A percentile compares a stretch with the other conserved stretches of the same genome.
These are phyloP conservation scores for Cercopithecus mona DNA, from an alignment of 2,113 vertebrate species.

Conservation along the genomic window DNA sequence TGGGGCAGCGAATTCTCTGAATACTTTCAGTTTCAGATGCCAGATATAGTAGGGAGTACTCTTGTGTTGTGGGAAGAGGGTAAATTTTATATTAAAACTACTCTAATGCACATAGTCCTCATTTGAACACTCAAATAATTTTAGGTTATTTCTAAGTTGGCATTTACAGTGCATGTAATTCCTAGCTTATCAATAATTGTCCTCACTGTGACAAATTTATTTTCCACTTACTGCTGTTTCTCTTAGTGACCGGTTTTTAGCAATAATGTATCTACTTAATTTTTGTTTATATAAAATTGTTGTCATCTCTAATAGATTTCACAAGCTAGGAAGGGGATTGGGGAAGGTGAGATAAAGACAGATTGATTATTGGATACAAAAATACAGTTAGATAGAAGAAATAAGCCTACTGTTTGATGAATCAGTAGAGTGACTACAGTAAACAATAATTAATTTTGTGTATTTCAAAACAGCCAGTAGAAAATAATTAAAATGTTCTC, in stretches of 20 bases:
- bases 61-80: accelerated
- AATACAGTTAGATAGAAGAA: not conserved
- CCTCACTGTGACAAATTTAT: not conserved
- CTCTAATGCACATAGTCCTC: not conserved
- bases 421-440: not conserved
- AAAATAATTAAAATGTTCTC: not conserved
- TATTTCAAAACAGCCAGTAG: not conserved
- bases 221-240: not conserved
- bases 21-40: not conserved
- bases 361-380: not conserved
- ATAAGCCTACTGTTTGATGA: not conserved
- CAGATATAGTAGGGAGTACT: not conserved
- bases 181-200: not conserved
- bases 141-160: conserved; percentile 33
- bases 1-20: not conserved
- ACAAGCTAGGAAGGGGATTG: not conserved
- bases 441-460: not conserved
- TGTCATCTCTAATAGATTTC: not conserved
- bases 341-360: not conserved
- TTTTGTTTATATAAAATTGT: not conserved
- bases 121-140: not conserved
- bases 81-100: not conserved
- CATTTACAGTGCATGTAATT: not conserved
- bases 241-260: not conserved
- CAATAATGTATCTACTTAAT: not conserved